A percentile compares a stretch with the other conserved stretches of the same genome.
These are phyloP conservation scores for Tanypteryx hageni DNA, from an alignment of 2,888 invertebrate genomes.

Conservation along the genomic window DNA sequence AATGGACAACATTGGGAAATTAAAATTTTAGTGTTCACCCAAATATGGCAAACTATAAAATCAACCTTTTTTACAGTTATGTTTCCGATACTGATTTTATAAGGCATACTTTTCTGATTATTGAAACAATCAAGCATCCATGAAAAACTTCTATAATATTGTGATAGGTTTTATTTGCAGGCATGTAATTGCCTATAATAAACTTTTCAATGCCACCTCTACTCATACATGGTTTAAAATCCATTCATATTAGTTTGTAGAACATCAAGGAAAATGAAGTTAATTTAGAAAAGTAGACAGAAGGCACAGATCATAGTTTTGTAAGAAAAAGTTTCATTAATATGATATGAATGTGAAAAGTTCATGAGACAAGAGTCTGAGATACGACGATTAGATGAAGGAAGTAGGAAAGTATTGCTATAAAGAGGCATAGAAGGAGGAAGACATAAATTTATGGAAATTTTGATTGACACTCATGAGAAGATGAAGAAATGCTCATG, in stretches of 20 bases:
- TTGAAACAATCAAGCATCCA: no score
- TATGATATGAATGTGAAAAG: neutral
- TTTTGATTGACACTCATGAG: no score
- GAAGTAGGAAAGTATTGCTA: neutral
- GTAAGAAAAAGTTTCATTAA: neutral
- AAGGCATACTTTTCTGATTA: no score
- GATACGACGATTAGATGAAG: neutral
- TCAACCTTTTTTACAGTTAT: no score
- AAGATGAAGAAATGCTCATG: no score
- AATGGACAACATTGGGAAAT: constrained; percentile 26
- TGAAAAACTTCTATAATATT: no score
- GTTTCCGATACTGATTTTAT: no score
- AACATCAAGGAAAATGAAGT: neutral
- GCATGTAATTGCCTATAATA: no score
- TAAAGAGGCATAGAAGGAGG: neutral
- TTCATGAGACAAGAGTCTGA: neutral
- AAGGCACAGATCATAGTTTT: neutral
- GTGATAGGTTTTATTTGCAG: no score
- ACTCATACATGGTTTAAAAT: neutral
- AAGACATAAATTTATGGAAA: no score
- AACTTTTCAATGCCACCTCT: no score
- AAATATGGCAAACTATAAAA: no score
- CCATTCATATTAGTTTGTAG: neutral
- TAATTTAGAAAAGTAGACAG: constrained; percentile 6
- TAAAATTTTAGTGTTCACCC: constrained; percentile 30